Evolutionary conservation across 1,140 invertebrate genomes (phyloP).

Genomic region (Cotesia glomerata): DNA sequence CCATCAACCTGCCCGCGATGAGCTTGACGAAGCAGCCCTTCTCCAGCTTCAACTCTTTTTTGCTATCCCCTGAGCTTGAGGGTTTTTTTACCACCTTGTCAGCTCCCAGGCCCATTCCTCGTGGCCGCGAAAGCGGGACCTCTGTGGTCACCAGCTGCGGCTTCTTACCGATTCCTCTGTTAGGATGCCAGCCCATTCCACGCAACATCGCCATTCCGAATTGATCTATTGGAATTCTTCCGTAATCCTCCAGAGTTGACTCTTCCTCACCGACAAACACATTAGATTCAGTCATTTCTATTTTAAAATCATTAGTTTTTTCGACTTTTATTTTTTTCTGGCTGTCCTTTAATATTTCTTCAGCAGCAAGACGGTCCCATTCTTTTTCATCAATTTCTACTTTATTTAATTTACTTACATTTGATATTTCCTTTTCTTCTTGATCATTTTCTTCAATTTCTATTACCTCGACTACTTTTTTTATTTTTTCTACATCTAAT

Average conservation of each 20-base stretch:
- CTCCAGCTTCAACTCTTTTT: conserved; percentile 70
- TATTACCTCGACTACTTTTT: conserved; percentile 22
- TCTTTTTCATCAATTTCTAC: conserved; percentile 36
- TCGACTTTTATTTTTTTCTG: conserved; percentile 48
- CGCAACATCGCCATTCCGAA: conserved; percentile 92
- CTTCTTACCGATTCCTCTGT: conserved; percentile 73
- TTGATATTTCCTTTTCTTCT: conserved; percentile 8
- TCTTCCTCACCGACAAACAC: conserved; percentile 50
- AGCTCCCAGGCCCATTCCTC: conserved; percentile 91
- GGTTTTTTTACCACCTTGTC: conserved; percentile 70
- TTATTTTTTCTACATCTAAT: too few relatives aligned
- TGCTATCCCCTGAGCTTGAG: conserved; percentile 59
- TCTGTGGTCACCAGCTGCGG: conserved; percentile 63
- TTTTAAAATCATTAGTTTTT: conserved; percentile 6
- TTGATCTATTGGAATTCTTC: conserved; percentile 82
- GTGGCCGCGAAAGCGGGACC: conserved; percentile 75
- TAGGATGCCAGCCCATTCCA: conserved; percentile 93
- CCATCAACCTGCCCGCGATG: conserved; percentile 73
- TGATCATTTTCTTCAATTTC: not conserved
- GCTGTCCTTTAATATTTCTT: conserved; percentile 67
- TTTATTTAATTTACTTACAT: conserved; percentile 38
- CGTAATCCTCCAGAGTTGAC: conserved; percentile 87
- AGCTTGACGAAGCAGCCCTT: conserved; percentile 77
- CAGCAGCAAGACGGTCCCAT: conserved; percentile 55
- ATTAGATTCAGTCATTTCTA: not conserved